phyloP scores from a whole-genome alignment of 2,888 invertebrate genomes.

The Galeruca laticollis region DNA sequence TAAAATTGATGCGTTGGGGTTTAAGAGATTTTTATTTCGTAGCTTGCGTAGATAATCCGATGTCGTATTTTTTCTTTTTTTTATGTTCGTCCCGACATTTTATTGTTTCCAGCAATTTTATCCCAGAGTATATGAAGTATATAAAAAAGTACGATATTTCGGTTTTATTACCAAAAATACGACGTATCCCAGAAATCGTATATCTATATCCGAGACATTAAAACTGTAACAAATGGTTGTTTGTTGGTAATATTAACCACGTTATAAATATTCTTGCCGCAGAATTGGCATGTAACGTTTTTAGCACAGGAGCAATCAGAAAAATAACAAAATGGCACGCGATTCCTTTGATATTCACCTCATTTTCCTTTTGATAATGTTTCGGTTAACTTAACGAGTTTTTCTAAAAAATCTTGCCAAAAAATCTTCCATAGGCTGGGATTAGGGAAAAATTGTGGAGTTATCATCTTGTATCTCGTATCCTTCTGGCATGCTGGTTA shows the following conservation, averaged over 20 bases:
- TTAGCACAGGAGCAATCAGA: too few species aligned
- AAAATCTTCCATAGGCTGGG: too few species aligned
- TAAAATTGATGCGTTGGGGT: background rate
- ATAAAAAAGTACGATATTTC: slow-evolving; percentile 12
- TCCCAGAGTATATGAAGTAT: background rate
- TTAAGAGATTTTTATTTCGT: background rate
- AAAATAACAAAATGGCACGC: too few species aligned
- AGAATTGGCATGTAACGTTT: too few species aligned
- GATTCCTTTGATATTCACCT: too few species aligned
- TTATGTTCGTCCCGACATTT: slow-evolving; percentile 1
- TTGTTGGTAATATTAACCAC: background rate
- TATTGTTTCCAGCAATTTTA: background rate
- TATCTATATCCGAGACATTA: background rate
- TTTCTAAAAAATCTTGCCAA: too few species aligned
- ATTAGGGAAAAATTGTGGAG: too few species aligned
- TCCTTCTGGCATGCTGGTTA: too few species aligned
- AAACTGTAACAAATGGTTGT: background rate
- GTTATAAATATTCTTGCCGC: background rate
- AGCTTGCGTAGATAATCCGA: background rate
- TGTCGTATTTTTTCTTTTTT: slow-evolving; percentile 11
- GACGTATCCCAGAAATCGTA: background rate
- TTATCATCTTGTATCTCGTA: too few species aligned
- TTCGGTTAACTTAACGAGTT: too few species aligned
- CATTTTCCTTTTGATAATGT: too few species aligned
- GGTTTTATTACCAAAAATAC: slow-evolving; percentile 12